These are phyloP conservation scores for Meloidogyne exigua DNA, from an alignment of 1,140 invertebrate genomes.

Conservation along the genomic window DNA sequence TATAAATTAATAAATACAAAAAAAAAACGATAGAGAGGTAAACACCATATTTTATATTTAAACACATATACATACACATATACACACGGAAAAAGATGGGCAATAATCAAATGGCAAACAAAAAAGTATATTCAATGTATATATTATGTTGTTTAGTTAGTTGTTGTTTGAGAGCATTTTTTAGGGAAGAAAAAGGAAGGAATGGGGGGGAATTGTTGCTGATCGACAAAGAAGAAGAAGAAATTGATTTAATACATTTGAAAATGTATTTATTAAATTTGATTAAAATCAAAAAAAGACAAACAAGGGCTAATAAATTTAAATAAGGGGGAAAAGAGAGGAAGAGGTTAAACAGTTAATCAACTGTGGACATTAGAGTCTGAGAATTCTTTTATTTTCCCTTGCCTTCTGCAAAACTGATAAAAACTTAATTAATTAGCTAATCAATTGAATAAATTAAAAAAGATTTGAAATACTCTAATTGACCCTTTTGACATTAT, in stretches of 20 bases:
- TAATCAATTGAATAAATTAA: too few relatives aligned
- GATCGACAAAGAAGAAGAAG: background rate
- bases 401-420: too few relatives aligned
- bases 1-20: background rate
- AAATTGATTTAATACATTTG: background rate
- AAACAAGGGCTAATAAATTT: too few relatives aligned
- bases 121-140: too few relatives aligned
- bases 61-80: background rate
- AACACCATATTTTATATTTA: background rate
- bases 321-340: too few relatives aligned
- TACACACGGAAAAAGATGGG: background rate
- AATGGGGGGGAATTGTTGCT: background rate
- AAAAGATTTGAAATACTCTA: too few relatives aligned
- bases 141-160: slow-evolving; percentile 5
- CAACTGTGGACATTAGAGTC: too few relatives aligned
- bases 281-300: too few relatives aligned
- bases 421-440: too few relatives aligned
- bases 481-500: too few relatives aligned
- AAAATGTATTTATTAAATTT: background rate
- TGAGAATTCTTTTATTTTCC: too few relatives aligned
- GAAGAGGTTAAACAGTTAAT: too few relatives aligned
- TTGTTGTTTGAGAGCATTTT: background rate
- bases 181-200: background rate
- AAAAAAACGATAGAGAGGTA: background rate
- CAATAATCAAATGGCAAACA: slow-evolving; percentile 4